phyloP scores from a whole-genome alignment of 2,797 vertebrate genomes.

The Gorsachius magnificus region DNA sequence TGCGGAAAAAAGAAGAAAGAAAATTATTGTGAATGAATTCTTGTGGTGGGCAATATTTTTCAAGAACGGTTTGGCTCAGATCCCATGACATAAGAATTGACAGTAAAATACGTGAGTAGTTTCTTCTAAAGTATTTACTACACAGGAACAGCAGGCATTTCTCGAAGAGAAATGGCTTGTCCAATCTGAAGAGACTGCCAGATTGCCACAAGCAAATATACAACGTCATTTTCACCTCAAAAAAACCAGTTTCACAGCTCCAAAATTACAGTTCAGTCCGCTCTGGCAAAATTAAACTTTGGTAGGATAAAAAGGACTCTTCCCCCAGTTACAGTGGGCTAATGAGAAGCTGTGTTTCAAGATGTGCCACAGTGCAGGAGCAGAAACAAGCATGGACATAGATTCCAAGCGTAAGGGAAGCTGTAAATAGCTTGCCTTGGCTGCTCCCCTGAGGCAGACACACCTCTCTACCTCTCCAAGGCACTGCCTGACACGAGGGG shows the following conservation, averaged over 20 bases:
- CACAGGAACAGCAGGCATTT: slow-evolving; percentile 22
- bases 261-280: not conserved
- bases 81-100: slow-evolving; percentile 15
- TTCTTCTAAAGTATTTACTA: slow-evolving; percentile 32
- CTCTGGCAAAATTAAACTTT: not conserved
- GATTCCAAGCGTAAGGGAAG: not conserved
- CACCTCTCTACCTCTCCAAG: not conserved
- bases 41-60: slow-evolving; percentile 28
- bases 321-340: not conserved
- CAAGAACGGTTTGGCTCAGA: slow-evolving; percentile 21
- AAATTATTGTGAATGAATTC: not conserved
- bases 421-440: not conserved
- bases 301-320: not conserved
- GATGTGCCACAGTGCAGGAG: not conserved
- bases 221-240: not conserved
- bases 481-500: not conserved
- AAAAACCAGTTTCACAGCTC: not conserved
- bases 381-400: not conserved
- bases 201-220: not conserved
- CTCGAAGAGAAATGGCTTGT: slow-evolving; percentile 17
- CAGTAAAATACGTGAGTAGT: slow-evolving; percentile 28
- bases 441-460: not conserved
- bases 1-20: not conserved
- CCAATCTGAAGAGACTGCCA: not conserved
- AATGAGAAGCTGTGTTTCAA: not conserved